phyloP scores from a whole-genome alignment of 1,140 invertebrate species.

The Drosophila kikkawai region DNA sequence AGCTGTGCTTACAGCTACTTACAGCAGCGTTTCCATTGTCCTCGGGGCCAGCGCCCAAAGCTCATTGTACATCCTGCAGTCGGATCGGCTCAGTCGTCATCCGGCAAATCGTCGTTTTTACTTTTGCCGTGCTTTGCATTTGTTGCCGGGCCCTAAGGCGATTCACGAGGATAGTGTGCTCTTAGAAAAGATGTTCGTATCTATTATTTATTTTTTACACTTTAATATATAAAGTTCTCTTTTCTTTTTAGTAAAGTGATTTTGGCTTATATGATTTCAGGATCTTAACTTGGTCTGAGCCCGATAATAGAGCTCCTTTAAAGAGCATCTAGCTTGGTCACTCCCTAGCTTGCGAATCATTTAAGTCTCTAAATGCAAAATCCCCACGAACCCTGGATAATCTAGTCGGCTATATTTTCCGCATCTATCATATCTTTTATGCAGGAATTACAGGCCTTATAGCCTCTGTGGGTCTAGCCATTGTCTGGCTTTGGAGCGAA shows the following conservation, averaged over 20 bases:
- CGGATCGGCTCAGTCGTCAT: constrained; percentile 55
- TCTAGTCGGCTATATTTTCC: neutral
- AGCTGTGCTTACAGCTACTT: constrained; percentile 54
- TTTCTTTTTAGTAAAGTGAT: neutral
- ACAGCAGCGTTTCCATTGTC: constrained; percentile 42
- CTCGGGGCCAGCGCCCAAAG: constrained; percentile 6
- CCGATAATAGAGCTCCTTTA: neutral
- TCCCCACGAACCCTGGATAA: neutral
- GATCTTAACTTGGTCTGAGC: no score
- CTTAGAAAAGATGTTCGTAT: neutral
- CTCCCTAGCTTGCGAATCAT: neutral
- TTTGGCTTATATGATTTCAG: no score
- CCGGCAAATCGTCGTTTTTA: constrained; percentile 47
- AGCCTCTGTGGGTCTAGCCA: constrained; percentile 11
- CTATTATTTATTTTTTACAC: neutral
- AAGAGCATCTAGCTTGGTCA: neutral
- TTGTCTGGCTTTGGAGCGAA: constrained; percentile 18
- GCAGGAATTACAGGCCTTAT: neutral
- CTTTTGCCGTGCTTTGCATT: constrained; percentile 49
- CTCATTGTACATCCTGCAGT: constrained; percentile 7
- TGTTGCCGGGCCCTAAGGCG: neutral
- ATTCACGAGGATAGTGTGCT: neutral
- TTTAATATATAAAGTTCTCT: neutral
- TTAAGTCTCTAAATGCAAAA: neutral
- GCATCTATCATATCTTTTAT: constrained; percentile 1